These are phyloP conservation scores for Antedon mediterranea DNA, from an alignment of 53 echinoderm and acorn worm species.

Conservation along the genomic window DNA sequence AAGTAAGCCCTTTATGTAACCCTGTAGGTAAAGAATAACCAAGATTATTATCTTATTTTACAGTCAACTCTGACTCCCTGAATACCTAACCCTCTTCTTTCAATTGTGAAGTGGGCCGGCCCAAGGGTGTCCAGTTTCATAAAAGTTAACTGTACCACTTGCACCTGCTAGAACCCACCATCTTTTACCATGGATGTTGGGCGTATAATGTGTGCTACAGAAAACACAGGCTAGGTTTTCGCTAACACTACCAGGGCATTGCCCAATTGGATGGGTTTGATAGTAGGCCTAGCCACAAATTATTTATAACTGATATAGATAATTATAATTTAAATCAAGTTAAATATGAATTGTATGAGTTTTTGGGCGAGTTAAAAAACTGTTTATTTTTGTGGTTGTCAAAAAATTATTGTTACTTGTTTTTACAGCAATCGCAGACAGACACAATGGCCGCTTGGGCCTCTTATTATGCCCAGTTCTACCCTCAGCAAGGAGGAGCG, in stretches of 20 bases:
- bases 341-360: too few species aligned
- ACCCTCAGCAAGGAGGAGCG: constrained; percentile 16
- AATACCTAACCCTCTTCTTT: too few species aligned
- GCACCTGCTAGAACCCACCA: constrained; percentile 55
- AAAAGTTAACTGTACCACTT: background rate
- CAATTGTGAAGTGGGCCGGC: too few species aligned
- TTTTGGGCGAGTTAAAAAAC: too few species aligned
- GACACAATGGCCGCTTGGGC: constrained; percentile 11
- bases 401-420: too few species aligned
- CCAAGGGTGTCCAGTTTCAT: too few species aligned
- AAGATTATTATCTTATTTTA: too few species aligned
- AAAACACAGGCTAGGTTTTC: constrained; percentile 43
- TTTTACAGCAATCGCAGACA: background rate
- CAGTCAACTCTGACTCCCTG: too few species aligned
- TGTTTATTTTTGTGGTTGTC: too few species aligned
- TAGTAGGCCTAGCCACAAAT: constrained; percentile 70
- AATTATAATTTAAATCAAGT: too few species aligned
- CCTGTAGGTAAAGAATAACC: too few species aligned
- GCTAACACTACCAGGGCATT: constrained; percentile 54
- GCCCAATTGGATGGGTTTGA: constrained; percentile 65
- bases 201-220: constrained; percentile 37
- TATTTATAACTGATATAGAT: background rate
- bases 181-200: constrained; percentile 28
- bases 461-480: constrained; percentile 3
- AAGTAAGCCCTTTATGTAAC: too few species aligned